Evolutionary conservation across 2,888 invertebrate species (phyloP).

Genomic region (Leptopilina myrica): DNA sequence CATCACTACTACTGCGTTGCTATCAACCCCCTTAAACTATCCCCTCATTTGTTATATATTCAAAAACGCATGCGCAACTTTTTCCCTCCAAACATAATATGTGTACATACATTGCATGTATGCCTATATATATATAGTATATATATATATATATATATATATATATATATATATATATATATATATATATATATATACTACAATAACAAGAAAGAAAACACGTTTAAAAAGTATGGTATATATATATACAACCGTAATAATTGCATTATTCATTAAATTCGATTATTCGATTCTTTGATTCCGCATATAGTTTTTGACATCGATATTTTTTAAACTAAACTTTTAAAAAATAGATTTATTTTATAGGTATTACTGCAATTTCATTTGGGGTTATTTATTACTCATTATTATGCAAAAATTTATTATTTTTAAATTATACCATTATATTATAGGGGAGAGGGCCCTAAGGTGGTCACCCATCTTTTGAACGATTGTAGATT

Average conservation of each 20-base stretch:
- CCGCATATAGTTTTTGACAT: no score
- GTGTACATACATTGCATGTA: no score
- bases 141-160: no score
- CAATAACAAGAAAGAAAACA: neutral
- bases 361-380: no score
- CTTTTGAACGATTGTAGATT: no score
- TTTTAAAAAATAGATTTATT: neutral
- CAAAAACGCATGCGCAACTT: neutral
- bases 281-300: neutral
- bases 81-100: neutral
- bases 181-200: neutral
- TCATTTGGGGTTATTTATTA: no score
- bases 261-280: neutral
- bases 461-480: no score
- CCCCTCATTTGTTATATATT: constrained; percentile 1
- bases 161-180: no score
- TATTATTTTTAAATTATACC: no score
- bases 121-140: no score
- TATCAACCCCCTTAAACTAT: constrained; percentile 48
- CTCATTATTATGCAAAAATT: no score
- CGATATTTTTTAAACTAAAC: neutral
- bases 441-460: no score
- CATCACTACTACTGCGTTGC: constrained; percentile 68
- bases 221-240: neutral
- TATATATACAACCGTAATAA: neutral